Evolutionary conservation across 2,888 invertebrate genomes (phyloP), one percentile per base, ranked within the genome.

Genomic region (Holacanthella duospinosa): DNA sequence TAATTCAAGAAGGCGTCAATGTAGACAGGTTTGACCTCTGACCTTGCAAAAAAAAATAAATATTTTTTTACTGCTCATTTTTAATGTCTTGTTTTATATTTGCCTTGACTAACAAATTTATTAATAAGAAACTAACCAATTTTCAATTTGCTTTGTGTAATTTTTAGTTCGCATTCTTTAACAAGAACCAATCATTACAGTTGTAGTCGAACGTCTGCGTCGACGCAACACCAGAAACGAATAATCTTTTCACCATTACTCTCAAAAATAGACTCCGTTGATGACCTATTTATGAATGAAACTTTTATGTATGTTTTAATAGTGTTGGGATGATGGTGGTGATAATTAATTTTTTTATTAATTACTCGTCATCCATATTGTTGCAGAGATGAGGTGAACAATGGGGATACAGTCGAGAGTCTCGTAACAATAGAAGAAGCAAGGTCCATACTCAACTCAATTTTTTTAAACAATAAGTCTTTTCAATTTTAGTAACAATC

Each of bases 1-100:
- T 73, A 27, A 70, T 73, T 59, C 70, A 69, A 58, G 69, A 68
- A 26, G 73, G 71, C 53, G 70, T 65, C 56, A 61, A 61, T 36
- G 67, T 64, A 57, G 70, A 69, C 68, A 73, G 70, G 71, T 71
- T 60, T 21, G 48, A 21, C 19, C 12, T 48, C 16, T 36, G 6
- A 12, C 16, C 16, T 36, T 16, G n/a, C n/a, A n/a, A n/a, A n/a
- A n/a, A n/a, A 36, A 12, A 36, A 36, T 16, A 55, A 66, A 16
- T 53, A 9, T 53, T 19, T 53, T 21, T 53, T 21, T 53, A 12
- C 16, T 16, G 36, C 6, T 36, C 9, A 12, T 36, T 36, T 36
- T 36, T 12, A 16, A 36, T 36, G 6, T 36, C 16, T 36, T 36
- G 48, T 16, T 48, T 21, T 48, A 16, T 48, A 48, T 36, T 36